phyloP scores from a whole-genome alignment of 2,888 invertebrate species.

The Busseola fusca region DNA sequence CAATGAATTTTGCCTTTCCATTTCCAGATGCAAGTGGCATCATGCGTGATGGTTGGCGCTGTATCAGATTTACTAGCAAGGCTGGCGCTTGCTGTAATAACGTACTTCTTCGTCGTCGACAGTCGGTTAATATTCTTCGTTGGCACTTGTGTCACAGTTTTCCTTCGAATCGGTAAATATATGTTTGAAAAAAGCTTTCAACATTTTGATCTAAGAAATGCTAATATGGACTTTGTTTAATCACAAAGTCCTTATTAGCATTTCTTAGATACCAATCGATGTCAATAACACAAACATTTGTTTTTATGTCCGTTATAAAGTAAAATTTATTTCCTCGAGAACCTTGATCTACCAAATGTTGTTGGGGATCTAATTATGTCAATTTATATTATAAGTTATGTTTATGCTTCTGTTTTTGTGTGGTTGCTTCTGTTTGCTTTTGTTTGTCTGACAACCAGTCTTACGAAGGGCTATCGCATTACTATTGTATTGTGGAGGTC shows the following conservation, averaged over 20 bases:
- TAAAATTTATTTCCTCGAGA: conserved; percentile 9
- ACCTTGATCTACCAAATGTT: conserved; percentile 17
- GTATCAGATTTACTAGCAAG: conserved; percentile 91
- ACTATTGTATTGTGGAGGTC: no score
- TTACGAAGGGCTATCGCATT: no score
- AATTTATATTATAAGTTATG: conserved; percentile 11
- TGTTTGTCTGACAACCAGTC: no score
- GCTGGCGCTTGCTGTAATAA: conserved; percentile 90
- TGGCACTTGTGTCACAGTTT: conserved; percentile 90
- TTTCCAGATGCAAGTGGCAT: conserved; percentile 90
- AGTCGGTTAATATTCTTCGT: conserved; percentile 91
- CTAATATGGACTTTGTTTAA: not conserved
- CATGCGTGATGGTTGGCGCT: conserved; percentile 92
- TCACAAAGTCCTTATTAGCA: no score
- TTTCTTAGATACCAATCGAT: no score
- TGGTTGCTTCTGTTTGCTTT: no score
- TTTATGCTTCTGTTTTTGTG: conserved; percentile 23
- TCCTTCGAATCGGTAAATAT: conserved; percentile 91
- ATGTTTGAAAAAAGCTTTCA: conserved; percentile 6
- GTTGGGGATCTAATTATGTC: conserved; percentile 1
- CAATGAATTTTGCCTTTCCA: not conserved
- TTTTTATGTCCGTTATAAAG: not conserved
- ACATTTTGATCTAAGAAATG: not conserved
- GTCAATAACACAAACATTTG: conserved; percentile 5
- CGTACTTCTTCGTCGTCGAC: conserved; percentile 89